Evolutionary conservation across 2,113 vertebrate species (phyloP), one percentile per base, ranked within the genome.

Genomic region (Coryphaenoides rupestris): DNA sequence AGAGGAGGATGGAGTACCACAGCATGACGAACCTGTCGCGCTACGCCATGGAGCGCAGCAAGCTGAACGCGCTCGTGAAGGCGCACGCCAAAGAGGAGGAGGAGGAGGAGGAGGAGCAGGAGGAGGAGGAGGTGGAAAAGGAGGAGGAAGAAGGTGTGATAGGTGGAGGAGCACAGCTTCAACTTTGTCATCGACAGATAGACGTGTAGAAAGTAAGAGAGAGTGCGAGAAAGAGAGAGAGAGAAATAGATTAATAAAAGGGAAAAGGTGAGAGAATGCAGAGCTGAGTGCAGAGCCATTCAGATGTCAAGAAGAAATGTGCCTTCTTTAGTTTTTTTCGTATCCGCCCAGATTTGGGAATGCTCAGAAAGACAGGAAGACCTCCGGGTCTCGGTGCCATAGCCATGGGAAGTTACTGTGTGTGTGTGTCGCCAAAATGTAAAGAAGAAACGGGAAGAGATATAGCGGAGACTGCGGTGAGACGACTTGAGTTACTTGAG

Each of bases 81-180:
- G 84, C 47, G 1, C 87, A 92, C 88, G 90, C 88, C 92, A 93
- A 93, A 94, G 93, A 96, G 69, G 79, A 78, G 13, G 92, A 92
- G 87, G 88, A 84, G 65, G 90, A 93, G 72, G 82, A 84, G 0
- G 74, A 84, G 79, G 78, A 88, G 75, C 70, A 65, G 88, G 87
- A 86, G 89, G 86, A 89, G 82, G n/a, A n/a, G n/a, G n/a, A n/a
- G n/a, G n/a, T n/a, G n/a, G n/a, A n/a, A n/a, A n/a, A n/a, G n/a
- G n/a, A 85, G 91, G 87, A 78, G 70, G 81, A 65, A 65, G 12
- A 22, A 50, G 63, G 26, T 64, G 72, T 55, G 53, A 53, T 24
- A 57, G 52, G 23, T 9, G 49, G 21, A 63, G 40, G 68, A 9
- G 16, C 26, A 40, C 33, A 2, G 6, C n/a, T n/a, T n/a, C n/a